These are phyloP conservation scores for Xerus rutilus DNA, from an alignment of 2,797 vertebrate species.

Conservation along the genomic window DNA sequence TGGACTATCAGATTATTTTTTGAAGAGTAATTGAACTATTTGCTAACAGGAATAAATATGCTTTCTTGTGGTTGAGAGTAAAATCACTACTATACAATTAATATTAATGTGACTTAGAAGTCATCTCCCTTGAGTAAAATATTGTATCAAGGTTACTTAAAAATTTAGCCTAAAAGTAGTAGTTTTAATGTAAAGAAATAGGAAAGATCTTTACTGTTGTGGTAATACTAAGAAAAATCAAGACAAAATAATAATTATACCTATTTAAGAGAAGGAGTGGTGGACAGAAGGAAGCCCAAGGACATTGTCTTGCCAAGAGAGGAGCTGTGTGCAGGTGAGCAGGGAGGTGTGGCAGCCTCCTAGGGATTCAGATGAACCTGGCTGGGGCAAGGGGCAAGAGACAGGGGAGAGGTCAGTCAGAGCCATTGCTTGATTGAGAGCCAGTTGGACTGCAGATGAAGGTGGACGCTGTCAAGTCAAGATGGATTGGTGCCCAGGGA, in stretches of 20 bases:
- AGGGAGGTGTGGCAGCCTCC: not conserved
- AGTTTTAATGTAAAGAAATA: not conserved
- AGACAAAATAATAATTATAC: not conserved
- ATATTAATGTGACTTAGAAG: not conserved
- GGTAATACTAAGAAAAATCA: not conserved
- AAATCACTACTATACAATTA: not conserved
- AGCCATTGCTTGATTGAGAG: not conserved
- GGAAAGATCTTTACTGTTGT: not conserved
- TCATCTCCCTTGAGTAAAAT: not conserved
- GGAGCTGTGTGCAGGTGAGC: not conserved
- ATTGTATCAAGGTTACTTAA: not conserved
- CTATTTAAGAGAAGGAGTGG: not conserved
- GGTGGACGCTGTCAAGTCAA: not conserved
- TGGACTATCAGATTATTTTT: not conserved
- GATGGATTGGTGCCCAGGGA: not conserved
- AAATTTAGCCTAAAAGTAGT: not conserved
- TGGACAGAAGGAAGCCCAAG: not conserved
- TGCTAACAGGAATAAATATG: not conserved
- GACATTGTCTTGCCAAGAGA: not conserved
- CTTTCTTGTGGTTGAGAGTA: not conserved
- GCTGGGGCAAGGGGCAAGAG: fast-evolving
- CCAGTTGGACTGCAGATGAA: not conserved
- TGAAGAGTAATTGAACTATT: not conserved
- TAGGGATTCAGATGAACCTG: fast-evolving
- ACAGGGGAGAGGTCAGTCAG: not conserved